These are phyloP conservation scores for Therioaphis trifolii DNA, from an alignment of 2,888 invertebrate species.

Conservation along the genomic window DNA sequence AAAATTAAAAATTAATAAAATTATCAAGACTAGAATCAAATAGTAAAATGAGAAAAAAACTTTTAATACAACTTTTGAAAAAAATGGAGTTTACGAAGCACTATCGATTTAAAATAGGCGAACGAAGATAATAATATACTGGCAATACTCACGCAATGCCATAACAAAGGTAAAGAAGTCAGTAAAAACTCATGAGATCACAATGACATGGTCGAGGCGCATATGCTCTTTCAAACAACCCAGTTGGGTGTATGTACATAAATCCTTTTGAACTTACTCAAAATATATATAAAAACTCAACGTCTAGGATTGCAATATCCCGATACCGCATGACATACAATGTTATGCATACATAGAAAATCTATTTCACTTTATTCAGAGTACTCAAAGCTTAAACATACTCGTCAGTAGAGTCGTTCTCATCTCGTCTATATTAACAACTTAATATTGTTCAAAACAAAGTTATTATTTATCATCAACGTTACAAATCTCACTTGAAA, in stretches of 20 bases:
- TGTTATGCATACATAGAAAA: background rate
- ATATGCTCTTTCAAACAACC: conserved; percentile 25
- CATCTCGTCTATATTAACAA: background rate
- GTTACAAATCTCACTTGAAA: conserved; percentile 23
- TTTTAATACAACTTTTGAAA: background rate
- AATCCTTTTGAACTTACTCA: background rate
- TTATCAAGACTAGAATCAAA: background rate
- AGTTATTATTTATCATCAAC: conserved; percentile 3
- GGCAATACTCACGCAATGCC: background rate
- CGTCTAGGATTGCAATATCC: background rate
- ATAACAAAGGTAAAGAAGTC: conserved; percentile 35
- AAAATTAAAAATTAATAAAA: background rate
- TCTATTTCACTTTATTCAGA: background rate
- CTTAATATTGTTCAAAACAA: background rate
- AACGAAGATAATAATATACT: conserved; percentile 13
- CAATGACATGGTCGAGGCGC: conserved; percentile 8
- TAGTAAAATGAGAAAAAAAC: background rate
- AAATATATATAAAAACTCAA: conserved; percentile 17
- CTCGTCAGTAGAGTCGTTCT: background rate
- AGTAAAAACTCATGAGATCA: conserved; percentile 49
- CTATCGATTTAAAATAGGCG: background rate
- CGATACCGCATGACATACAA: background rate
- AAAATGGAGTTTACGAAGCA: background rate
- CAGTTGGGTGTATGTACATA: background rate
- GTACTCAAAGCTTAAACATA: background rate